A percentile compares a stretch with the other conserved stretches of the same genome.
phyloP scores from a whole-genome alignment of 2,888 invertebrate species.

The Leptodirus hochenwartii region DNA sequence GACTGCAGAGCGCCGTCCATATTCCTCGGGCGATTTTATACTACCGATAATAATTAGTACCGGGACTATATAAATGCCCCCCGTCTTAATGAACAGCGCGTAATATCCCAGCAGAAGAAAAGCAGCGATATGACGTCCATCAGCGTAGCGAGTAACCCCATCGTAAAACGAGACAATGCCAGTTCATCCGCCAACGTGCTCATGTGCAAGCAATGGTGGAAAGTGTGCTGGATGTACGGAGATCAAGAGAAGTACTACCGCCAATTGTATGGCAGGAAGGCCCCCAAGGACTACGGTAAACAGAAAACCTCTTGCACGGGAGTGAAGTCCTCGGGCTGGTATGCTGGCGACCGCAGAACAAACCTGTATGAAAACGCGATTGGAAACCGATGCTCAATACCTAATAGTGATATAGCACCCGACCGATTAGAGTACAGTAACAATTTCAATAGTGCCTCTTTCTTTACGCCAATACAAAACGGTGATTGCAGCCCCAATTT shows the following conservation, averaged over 20 bases:
- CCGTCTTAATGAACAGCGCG: too few species aligned
- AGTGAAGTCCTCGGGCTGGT: not conserved
- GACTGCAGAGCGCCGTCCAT: too few species aligned
- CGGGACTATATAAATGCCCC: too few species aligned
- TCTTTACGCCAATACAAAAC: conserved; percentile 11
- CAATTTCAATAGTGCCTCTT: conserved; percentile 14
- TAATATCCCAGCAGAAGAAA: too few species aligned
- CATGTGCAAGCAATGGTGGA: conserved; percentile 81
- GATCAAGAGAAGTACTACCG: conserved; percentile 73
- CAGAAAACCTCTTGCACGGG: conserved; percentile 1
- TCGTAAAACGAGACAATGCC: conserved; percentile 22
- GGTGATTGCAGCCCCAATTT: conserved; percentile 3
- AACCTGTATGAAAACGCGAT: conserved; percentile 2
- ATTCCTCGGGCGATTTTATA: too few species aligned
- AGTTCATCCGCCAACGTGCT: conserved; percentile 46
- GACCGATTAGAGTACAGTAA: conserved; percentile 3
- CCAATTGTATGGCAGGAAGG: conserved; percentile 46
- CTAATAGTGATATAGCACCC: not conserved
- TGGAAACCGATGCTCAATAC: conserved; percentile 1
- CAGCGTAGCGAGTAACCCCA: conserved; percentile 15
- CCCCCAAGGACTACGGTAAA: conserved; percentile 2
- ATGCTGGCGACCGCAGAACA: too few species aligned
- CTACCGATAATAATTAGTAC: too few species aligned
- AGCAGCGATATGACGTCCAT: too few species aligned
- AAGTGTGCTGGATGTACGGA: conserved; percentile 74